Percentiles rank a stretch among this genome's conserved stretches.
Conservation (phyloP, 1,140 invertebrate genomes). For the Macrobrachium rosenbergii region DNA sequence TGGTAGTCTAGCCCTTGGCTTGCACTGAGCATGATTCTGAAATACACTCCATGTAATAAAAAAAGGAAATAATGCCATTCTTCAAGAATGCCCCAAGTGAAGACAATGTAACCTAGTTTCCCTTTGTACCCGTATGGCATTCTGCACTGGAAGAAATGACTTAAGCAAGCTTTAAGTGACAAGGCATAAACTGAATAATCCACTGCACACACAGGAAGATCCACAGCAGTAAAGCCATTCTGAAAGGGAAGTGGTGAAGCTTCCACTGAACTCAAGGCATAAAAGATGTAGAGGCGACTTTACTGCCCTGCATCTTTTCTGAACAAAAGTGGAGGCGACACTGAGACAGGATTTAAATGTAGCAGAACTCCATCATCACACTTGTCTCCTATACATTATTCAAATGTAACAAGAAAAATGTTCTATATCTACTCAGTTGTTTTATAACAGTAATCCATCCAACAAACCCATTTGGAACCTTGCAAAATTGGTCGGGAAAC, state of each 20-base stretch:
- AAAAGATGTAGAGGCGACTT: slow-evolving; percentile 41
- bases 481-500: slow-evolving; percentile 37
- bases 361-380: slow-evolving; percentile 52
- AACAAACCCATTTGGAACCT: slow-evolving; percentile 51
- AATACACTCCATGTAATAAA: slow-evolving; percentile 36
- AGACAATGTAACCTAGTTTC: slow-evolving; percentile 57
- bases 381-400: slow-evolving; percentile 60
- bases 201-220: slow-evolving; percentile 57
- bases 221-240: slow-evolving; percentile 42
- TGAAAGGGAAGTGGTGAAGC: slow-evolving; percentile 9
- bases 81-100: slow-evolving; percentile 47
- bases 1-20: neutral
- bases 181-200: slow-evolving; percentile 50
- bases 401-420: slow-evolving; percentile 62
- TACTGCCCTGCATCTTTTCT: slow-evolving; percentile 48
- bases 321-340: slow-evolving; percentile 54
- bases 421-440: slow-evolving; percentile 58
- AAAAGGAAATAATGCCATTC: slow-evolving; percentile 21
- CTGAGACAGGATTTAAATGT: slow-evolving; percentile 54
- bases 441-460: slow-evolving; percentile 58
- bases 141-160: slow-evolving; percentile 48
- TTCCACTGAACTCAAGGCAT: neutral
- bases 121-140: slow-evolving; percentile 60
- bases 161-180: slow-evolving; percentile 51
- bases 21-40: slow-evolving; percentile 48